Evolutionary conservation across 2,113 vertebrate genomes (phyloP).

Genomic region (Salvator merianae): DNA sequence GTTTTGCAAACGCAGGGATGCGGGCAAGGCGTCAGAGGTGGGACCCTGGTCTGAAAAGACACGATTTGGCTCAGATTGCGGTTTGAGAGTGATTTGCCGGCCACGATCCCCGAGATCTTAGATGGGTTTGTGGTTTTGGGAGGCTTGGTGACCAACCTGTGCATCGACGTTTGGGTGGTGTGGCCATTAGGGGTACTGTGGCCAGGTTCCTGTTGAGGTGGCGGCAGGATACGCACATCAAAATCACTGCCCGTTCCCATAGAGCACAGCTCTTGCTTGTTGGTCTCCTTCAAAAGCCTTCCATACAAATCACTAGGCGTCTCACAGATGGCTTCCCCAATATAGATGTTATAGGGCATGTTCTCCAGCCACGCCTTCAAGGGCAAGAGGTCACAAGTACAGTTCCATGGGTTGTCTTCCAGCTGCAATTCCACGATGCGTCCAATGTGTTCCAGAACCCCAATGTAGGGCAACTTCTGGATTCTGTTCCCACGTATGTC

Average conservation of each 20-base stretch:
- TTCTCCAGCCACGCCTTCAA: constrained; percentile 98
- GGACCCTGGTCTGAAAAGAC: constrained; percentile 92
- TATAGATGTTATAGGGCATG: constrained; percentile 99
- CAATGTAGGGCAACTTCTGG: constrained; percentile 96
- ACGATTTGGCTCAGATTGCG: constrained; percentile 89
- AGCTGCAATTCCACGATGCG: constrained; percentile 94
- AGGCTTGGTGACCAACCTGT: constrained; percentile 85
- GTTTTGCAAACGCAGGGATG: constrained; percentile 93
- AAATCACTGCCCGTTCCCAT: constrained; percentile 95
- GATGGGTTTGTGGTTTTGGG: constrained; percentile 94
- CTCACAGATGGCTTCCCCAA: constrained; percentile 97
- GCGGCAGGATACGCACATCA: constrained; percentile 89
- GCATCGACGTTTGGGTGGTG: constrained; percentile 81
- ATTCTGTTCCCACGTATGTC: constrained; percentile 98
- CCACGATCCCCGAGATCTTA: constrained; percentile 95
- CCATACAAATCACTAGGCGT: constrained; percentile 95
- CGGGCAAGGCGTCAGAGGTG: constrained; percentile 87
- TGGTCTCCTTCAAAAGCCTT: constrained; percentile 94
- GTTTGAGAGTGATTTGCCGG: constrained; percentile 85
- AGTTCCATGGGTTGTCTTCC: constrained; percentile 99
- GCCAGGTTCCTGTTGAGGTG: constrained; percentile 81
- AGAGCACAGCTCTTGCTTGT: constrained; percentile 95
- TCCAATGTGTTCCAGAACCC: constrained; percentile 96
- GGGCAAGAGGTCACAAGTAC: constrained; percentile 95
- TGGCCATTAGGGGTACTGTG: constrained; percentile 83